These are phyloP conservation scores for Habroteleia sp. DNA, from an alignment of 2,888 invertebrate species.

Conservation along the genomic window DNA sequence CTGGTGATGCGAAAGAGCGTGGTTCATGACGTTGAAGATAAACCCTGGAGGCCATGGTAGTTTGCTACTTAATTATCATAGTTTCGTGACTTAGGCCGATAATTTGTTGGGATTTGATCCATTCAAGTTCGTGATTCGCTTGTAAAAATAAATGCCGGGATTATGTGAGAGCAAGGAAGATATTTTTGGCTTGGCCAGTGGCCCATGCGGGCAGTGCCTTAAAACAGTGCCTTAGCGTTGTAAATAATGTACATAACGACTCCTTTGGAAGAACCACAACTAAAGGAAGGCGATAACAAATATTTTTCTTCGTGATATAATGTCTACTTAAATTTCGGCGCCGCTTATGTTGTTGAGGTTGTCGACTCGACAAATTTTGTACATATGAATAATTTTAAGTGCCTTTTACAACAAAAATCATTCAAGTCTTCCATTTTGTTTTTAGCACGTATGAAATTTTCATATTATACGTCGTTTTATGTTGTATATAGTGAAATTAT, in stretches of 20 bases:
- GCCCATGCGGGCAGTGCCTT: constrained; percentile 76
- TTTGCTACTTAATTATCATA: too few species aligned
- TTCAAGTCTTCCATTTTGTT: constrained; percentile 80
- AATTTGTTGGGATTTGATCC: constrained; percentile 24
- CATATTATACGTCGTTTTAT: constrained; percentile 58
- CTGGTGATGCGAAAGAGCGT: constrained; percentile 87
- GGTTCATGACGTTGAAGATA: constrained; percentile 84
- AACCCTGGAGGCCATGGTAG: constrained; percentile 92
- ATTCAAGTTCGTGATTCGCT: constrained; percentile 33
- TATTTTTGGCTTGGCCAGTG: constrained; percentile 72
- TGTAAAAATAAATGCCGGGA: constrained; percentile 53
- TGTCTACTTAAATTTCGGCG: constrained; percentile 56
- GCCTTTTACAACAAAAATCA: constrained; percentile 81
- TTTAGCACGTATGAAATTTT: constrained; percentile 72
- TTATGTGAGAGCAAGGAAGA: constrained; percentile 33
- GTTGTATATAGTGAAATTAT: constrained; percentile 17
- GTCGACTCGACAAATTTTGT: constrained; percentile 59
- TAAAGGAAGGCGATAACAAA: constrained; percentile 33
- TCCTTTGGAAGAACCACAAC: constrained; percentile 3
- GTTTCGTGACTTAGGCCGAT: too few species aligned
- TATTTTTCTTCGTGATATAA: constrained; percentile 55
- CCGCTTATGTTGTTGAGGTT: constrained; percentile 36
- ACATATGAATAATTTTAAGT: constrained; percentile 76
- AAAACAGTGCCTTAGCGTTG: constrained; percentile 77
- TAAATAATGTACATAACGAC: constrained; percentile 67